A percentile compares a stretch with the other conserved stretches of the same genome.
phyloP scores from a whole-genome alignment of 2,113 vertebrate species.

The Diglossa brunneiventris region DNA sequence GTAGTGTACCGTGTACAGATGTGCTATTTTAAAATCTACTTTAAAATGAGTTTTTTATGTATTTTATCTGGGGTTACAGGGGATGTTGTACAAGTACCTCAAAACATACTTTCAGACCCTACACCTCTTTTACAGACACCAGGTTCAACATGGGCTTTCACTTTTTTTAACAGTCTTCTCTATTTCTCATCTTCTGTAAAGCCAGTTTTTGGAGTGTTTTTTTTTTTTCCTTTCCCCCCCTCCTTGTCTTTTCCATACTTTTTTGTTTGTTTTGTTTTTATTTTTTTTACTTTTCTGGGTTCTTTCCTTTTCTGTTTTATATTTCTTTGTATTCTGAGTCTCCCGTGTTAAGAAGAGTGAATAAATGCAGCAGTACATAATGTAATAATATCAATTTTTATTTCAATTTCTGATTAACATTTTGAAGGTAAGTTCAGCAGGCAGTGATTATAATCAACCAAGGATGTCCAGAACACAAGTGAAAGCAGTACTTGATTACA shows the following conservation, averaged over 20 bases:
- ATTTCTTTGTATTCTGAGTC: neutral
- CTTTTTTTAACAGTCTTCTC: neutral
- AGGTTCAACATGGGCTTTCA: neutral
- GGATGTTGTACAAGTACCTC: neutral
- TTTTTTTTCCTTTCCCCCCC: fast-evolving
- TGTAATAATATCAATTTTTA: slow-evolving; percentile 20
- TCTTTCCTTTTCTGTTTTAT: neutral
- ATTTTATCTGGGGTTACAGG: neutral
- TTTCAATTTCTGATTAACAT: slow-evolving; percentile 43
- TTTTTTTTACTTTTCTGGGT: fast-evolving
- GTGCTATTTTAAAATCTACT: neutral
- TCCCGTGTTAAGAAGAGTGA: neutral
- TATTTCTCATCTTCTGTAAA: neutral
- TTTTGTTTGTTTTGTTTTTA: too few relatives aligned
- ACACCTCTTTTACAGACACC: neutral
- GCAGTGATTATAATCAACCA: slow-evolving; percentile 40
- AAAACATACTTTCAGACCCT: neutral
- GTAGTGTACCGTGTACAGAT: neutral
- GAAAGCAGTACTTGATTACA: slow-evolving; percentile 44
- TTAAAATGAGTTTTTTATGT: neutral
- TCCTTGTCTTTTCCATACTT: fast-evolving
- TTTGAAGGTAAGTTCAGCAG: slow-evolving; percentile 41
- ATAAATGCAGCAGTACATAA: neutral
- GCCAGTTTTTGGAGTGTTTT: neutral
- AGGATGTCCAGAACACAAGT: slow-evolving; percentile 41